Evolutionary conservation across 2,797 vertebrate species (phyloP), one percentile per base, ranked within the genome.

Genomic region (Monodelphis domestica): DNA sequence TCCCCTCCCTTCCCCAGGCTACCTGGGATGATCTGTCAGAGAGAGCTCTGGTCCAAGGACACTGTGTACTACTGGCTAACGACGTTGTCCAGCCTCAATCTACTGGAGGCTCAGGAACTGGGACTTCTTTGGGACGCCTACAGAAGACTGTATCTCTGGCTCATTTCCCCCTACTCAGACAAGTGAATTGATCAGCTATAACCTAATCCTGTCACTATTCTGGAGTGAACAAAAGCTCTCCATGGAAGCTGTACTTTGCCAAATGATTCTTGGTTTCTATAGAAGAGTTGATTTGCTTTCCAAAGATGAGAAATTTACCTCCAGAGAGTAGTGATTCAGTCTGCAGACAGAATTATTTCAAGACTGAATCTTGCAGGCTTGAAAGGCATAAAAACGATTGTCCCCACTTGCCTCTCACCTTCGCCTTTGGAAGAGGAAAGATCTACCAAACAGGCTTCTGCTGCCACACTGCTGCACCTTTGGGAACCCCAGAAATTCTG

Each of bases 11-110:
- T 0, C 0, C 56, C 33, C n/a, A 0, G 50, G 59, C 94, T 90
- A 33, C 63, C 96, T 91, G 54, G 52, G 12, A 53, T 2, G 30
- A 91, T 92, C 93, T 92, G 94, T 94, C 95, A 94, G 94, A 94
- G 88, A 92, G 95, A 97, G 96, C 87, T 96, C 70, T 94, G 52
- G 93, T 95, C 95, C 97, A 97, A 97, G 96, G 97, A 91, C 96
- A 94, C 33, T 90, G 92, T 88, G 52, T 50, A 90, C 90, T 95
- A 51, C 51, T 53, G 28, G 87, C 33, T 53, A 53, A 53, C 50
- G 29, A 53, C 29, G 88, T 15, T 53, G 50, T 53, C 29, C 45
- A 51, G 28, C 29, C 28, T 88, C 15, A 6, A 33, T 88, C 50
- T 52, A 90, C 78, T 14, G 0, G 51, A 95, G 54, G 93, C 50